A percentile compares a stretch with the other conserved stretches of the same genome.
These are phyloP conservation scores for Hippocampus guttulatus DNA, from an alignment of 2,113 vertebrate genomes.

Conservation along the genomic window DNA sequence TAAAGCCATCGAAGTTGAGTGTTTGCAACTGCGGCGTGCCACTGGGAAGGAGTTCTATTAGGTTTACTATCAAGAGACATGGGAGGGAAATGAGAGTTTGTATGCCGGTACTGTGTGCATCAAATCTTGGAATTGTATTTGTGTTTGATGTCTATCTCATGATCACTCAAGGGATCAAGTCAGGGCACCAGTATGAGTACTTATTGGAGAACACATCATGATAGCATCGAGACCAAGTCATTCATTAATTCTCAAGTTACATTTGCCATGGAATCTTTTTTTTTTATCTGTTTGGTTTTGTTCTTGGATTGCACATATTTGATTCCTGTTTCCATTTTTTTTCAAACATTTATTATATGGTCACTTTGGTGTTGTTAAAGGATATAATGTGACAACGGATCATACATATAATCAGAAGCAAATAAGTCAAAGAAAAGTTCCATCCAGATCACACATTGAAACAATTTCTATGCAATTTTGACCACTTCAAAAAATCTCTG, in stretches of 20 bases:
- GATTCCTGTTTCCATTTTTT: neutral
- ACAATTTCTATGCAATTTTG: neutral
- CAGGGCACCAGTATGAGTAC: constrained; percentile 29
- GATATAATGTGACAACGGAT: neutral
- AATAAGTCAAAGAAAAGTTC: too few relatives aligned
- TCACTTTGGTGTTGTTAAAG: too few relatives aligned
- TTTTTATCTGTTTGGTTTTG: neutral
- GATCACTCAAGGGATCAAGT: constrained; percentile 34
- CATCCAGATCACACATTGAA: too few relatives aligned
- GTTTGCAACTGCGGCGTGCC: constrained; percentile 61
- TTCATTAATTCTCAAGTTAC: constrained; percentile 24
- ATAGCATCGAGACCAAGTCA: constrained; percentile 34
- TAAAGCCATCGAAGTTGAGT: constrained; percentile 69
- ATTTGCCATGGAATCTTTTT: neutral
- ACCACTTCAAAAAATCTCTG: neutral
- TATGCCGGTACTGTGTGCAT: constrained; percentile 35
- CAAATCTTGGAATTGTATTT: constrained; percentile 41
- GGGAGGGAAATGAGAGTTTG: constrained; percentile 57
- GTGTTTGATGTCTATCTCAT: constrained; percentile 52
- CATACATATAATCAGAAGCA: too few relatives aligned
- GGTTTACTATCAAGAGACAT: constrained; percentile 65
- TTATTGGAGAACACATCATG: constrained; percentile 55
- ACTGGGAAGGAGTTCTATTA: constrained; percentile 68
- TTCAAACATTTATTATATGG: too few relatives aligned
- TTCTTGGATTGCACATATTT: neutral